Conservation (phyloP, 1,140 invertebrate species). For the Linepithema humile region DNA sequence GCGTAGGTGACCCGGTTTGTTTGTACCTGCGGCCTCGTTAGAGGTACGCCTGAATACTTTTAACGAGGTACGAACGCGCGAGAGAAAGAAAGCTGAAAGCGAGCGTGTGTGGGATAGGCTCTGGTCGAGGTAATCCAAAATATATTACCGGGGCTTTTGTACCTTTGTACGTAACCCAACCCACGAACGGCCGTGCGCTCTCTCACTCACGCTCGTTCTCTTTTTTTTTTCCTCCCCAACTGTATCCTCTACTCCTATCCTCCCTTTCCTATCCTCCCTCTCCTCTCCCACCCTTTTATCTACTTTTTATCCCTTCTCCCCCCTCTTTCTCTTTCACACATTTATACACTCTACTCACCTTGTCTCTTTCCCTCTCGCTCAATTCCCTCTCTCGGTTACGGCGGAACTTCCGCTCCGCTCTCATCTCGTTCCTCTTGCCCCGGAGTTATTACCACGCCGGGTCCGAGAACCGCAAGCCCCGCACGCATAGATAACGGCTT, state of each 20-base stretch:
- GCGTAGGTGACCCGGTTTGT: slow-evolving; percentile 57
- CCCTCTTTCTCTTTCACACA: background rate
- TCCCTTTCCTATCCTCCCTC: background rate
- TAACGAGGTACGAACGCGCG: slow-evolving; percentile 74
- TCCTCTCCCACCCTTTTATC: background rate
- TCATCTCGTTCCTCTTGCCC: slow-evolving; percentile 38
- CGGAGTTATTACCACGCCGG: slow-evolving; percentile 76
- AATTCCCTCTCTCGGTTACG: slow-evolving; percentile 8
- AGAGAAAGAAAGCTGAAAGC: slow-evolving; percentile 1
- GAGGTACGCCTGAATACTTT: slow-evolving; percentile 76
- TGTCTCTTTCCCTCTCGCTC: background rate
- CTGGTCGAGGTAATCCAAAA: slow-evolving; percentile 79
- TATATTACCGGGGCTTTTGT: slow-evolving; percentile 81
- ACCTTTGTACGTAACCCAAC: slow-evolving; percentile 75
- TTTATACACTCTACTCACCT: background rate
- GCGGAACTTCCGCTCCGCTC: background rate
- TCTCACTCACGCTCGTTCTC: slow-evolving; percentile 23
- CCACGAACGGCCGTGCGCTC: slow-evolving; percentile 53
- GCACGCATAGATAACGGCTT: slow-evolving; percentile 77
- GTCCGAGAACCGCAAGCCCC: slow-evolving; percentile 75
- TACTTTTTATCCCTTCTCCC: background rate
- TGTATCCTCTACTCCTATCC: slow-evolving; percentile 20
- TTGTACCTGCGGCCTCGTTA: slow-evolving; percentile 75
- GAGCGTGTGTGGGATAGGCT: slow-evolving; percentile 35
- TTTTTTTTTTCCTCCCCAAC: background rate